Base-by-base conservation (phyloP, 2,888 invertebrate species). In the Chydorus sphaericus region DNA sequence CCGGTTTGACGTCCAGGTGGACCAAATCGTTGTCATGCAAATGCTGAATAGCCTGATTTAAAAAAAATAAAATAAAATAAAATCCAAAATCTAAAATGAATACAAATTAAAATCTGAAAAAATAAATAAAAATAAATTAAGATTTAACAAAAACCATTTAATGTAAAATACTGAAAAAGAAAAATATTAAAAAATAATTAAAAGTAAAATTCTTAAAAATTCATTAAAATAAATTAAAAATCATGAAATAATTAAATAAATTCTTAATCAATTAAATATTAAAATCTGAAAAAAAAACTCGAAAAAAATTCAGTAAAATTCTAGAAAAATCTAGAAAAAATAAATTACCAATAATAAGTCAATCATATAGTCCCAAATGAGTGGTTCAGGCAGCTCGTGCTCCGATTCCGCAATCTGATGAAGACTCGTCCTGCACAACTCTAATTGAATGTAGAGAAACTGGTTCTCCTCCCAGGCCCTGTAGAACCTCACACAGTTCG, bases 1-100 rank as follows among this genome's bases (percentile, higher is more conserved):
- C 84, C 48, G 84, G 78, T 67, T 86, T 85, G 36, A 86, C 80
- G 69, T 85, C 85, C 68, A 85, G 73, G 66, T 85, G 85, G 33
- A 85, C 73, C 33, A 83, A 71, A 65, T 79, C 74, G 53, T 77
- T 73, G 59, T 76, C 75, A 65, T 85, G 85, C 23, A 86, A 69
- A 64, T 80, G 80, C 63, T 80, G 75, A 3, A 85, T 66, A 18
- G 80, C 83, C 71, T 75, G 66, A 18, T 37, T n/a, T n/a, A n/a
- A n/a, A n/a, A n/a, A 33, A 55, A 58, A 38, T 37, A 36, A 26
- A 49, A 51, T 7, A 28, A 58, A n/a, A 37, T 23, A n/a, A n/a
- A n/a, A n/a, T n/a, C n/a, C n/a, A n/a, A n/a, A n/a, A n/a, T n/a
- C n/a, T n/a, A n/a, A n/a, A n/a, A n/a, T n/a, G n/a, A n/a, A n/a